These are phyloP conservation scores for Tetanocera ferruginea DNA, from an alignment of 2,888 invertebrate genomes.

Conservation along the genomic window DNA sequence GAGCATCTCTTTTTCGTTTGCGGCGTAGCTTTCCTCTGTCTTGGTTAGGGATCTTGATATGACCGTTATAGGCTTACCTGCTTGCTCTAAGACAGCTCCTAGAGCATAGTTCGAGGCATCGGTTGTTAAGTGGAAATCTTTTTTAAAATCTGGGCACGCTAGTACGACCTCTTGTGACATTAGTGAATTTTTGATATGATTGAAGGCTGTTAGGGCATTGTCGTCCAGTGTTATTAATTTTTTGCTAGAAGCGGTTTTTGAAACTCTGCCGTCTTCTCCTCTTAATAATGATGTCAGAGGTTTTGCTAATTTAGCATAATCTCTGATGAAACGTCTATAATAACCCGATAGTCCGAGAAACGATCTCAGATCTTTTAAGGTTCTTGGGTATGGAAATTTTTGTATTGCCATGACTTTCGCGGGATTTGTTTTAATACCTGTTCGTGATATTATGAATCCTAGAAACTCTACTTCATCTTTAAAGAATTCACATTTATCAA, in stretches of 20 bases:
- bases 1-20: slow-evolving; percentile 27
- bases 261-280: slow-evolving; percentile 32
- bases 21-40: slow-evolving; percentile 9
- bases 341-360: slow-evolving; percentile 39
- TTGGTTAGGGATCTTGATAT: slow-evolving; percentile 16
- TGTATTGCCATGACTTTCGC: slow-evolving; percentile 33
- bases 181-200: slow-evolving; percentile 7
- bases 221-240: neutral
- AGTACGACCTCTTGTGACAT: neutral
- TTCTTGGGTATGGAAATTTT: slow-evolving; percentile 26
- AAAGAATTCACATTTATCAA: slow-evolving; percentile 36
- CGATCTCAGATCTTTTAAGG: slow-evolving; percentile 31
- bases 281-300: slow-evolving; percentile 37
- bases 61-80: too few species aligned
- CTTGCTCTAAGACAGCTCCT: too few species aligned
- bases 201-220: too few species aligned
- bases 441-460: slow-evolving; percentile 8
- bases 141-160: too few species aligned
- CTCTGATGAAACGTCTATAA: too few species aligned
- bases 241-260: slow-evolving; percentile 27
- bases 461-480: slow-evolving; percentile 27
- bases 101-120: too few species aligned
- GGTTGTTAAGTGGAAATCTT: too few species aligned
- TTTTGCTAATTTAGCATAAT: slow-evolving; percentile 37
- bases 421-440: slow-evolving; percentile 31